These are phyloP conservation scores for Papilio dardanus DNA, from an alignment of 1,140 invertebrate genomes.

Conservation along the genomic window DNA sequence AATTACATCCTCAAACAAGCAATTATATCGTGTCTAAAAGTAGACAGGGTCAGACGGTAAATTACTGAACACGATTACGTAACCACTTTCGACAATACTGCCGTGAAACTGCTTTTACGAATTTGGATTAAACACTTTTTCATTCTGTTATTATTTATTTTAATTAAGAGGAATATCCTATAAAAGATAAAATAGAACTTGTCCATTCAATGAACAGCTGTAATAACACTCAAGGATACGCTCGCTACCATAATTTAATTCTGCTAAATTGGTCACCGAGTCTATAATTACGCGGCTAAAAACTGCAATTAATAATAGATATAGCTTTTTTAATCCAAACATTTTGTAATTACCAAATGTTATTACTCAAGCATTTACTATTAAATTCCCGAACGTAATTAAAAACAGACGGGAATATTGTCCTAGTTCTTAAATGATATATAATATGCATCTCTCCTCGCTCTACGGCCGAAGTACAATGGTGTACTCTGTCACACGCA, in stretches of 20 bases:
- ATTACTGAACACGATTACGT: constrained; percentile 63
- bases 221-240: constrained; percentile 29
- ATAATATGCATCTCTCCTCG: constrained; percentile 72
- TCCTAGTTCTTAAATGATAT: constrained; percentile 72
- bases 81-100: constrained; percentile 60
- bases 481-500: constrained; percentile 55
- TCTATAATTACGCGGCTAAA: constrained; percentile 32
- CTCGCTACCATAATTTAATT: constrained; percentile 28
- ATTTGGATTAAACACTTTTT: constrained; percentile 71
- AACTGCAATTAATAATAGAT: constrained; percentile 20
- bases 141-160: constrained; percentile 44
- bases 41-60: constrained; percentile 51
- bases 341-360: constrained; percentile 5
- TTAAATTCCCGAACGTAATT: constrained; percentile 51
- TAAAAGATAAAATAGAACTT: constrained; percentile 22
- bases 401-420: constrained; percentile 63
- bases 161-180: constrained; percentile 19
- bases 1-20: constrained; percentile 26
- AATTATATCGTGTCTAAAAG: constrained; percentile 44
- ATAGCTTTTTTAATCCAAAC: constrained; percentile 12
- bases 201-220: constrained; percentile 20
- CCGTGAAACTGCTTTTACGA: constrained; percentile 55
- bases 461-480: constrained; percentile 75
- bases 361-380: constrained; percentile 21
- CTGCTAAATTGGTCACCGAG: constrained; percentile 27